These are phyloP conservation scores for Ariopsis seemanni DNA, from an alignment of 2,113 vertebrate species.

Conservation along the genomic window DNA sequence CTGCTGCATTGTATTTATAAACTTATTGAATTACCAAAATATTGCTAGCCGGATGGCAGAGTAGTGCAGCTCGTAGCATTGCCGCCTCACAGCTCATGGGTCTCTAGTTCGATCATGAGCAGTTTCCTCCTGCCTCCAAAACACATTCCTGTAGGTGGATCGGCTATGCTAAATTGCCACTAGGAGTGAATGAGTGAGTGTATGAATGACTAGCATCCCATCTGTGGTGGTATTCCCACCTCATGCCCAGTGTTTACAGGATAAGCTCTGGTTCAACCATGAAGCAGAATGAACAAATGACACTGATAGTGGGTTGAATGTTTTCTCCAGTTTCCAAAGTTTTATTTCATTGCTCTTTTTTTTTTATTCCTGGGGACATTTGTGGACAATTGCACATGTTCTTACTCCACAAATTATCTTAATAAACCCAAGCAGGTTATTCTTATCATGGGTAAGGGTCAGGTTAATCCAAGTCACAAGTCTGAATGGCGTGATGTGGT, in stretches of 20 bases:
- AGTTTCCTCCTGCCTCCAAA: neutral
- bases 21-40: neutral
- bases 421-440: constrained; percentile 24
- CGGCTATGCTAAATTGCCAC: neutral
- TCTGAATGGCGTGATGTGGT: constrained; percentile 10
- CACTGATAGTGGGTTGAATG: neutral
- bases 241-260: neutral
- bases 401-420: neutral
- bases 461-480: constrained; percentile 21
- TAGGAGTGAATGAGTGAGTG: neutral
- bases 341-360: neutral
- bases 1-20: neutral
- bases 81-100: neutral
- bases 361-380: neutral
- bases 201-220: neutral
- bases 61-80: neutral
- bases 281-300: neutral
- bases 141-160: neutral
- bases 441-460: constrained; percentile 24
- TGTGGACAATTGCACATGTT: neutral
- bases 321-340: neutral
- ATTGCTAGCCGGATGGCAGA: neutral
- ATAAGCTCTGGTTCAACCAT: neutral
- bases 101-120: neutral
- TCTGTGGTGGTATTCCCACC: neutral